A percentile compares a stretch with the other conserved stretches of the same genome.
Evolutionary conservation across 2,113 vertebrate genomes (phyloP).

Genomic region (Paramisgurnus dabryanus): DNA sequence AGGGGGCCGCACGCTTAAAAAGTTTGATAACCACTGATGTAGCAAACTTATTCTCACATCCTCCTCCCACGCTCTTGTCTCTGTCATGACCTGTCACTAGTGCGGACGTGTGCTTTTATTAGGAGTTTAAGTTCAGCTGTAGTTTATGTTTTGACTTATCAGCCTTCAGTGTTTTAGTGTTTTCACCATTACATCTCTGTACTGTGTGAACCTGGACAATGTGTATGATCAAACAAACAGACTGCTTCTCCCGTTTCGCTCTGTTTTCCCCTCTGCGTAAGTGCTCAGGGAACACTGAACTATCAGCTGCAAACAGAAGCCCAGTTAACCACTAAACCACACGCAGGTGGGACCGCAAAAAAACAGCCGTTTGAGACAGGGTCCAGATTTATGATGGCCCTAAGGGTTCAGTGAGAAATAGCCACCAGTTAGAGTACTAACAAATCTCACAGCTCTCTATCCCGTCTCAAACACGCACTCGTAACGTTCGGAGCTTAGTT

Average conservation of each 20-base stretch:
- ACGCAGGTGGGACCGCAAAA: slow-evolving; percentile 78
- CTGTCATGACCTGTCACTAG: background rate
- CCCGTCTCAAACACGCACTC: slow-evolving; percentile 70
- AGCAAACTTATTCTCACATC: too few relatives aligned
- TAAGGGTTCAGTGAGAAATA: slow-evolving; percentile 73
- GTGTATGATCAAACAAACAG: slow-evolving; percentile 34
- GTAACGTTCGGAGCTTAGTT: slow-evolving; percentile 61
- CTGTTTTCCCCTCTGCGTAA: slow-evolving; percentile 63
- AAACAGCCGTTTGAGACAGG: slow-evolving; percentile 75
- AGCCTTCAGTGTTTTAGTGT: background rate
- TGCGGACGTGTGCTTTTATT: slow-evolving; percentile 1
- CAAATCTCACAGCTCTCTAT: slow-evolving; percentile 74
- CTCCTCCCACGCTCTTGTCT: too few relatives aligned
- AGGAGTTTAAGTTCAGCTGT: background rate
- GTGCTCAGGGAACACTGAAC: slow-evolving; percentile 69
- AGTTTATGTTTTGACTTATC: background rate
- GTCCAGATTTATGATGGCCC: slow-evolving; percentile 73
- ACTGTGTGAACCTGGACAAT: slow-evolving; percentile 1
- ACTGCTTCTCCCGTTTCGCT: slow-evolving; percentile 50
- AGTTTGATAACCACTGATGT: too few relatives aligned
- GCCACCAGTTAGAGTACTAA: slow-evolving; percentile 70
- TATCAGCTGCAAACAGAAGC: slow-evolving; percentile 67
- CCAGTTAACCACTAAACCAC: slow-evolving; percentile 79
- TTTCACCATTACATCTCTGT: slow-evolving; percentile 4
- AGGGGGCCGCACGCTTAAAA: too few relatives aligned